phyloP scores from a whole-genome alignment of 2,113 vertebrate species.

The Nyctibius bracteatus region DNA sequence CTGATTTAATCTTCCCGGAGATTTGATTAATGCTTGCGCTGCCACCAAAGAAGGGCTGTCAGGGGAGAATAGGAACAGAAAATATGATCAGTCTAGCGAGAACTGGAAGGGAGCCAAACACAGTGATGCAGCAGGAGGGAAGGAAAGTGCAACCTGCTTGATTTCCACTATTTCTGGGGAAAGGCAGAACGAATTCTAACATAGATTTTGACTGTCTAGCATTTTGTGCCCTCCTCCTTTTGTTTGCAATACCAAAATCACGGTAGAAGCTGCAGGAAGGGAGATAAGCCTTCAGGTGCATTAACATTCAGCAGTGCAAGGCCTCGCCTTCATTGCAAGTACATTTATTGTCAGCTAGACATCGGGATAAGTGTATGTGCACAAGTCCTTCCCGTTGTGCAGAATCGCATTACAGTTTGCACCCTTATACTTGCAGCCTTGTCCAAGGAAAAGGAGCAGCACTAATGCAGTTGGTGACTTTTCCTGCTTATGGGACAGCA shows the following conservation, averaged over 20 bases:
- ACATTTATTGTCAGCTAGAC: neutral
- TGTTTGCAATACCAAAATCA: neutral
- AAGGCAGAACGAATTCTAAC: neutral
- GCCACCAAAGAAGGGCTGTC: slow-evolving; percentile 91
- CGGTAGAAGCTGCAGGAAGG: neutral
- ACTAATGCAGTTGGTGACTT: neutral
- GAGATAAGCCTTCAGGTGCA: neutral
- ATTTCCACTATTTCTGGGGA: neutral
- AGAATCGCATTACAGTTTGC: neutral
- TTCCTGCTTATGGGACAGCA: neutral
- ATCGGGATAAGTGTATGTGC: accelerated
- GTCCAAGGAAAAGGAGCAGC: neutral
- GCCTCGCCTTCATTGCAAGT: neutral
- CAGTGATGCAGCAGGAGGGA: neutral
- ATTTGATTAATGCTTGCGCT: slow-evolving; percentile 87
- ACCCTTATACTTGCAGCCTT: neutral
- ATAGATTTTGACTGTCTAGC: neutral
- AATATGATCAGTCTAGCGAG: neutral
- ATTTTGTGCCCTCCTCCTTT: neutral
- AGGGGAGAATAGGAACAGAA: neutral
- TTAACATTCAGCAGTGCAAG: neutral
- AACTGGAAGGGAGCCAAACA: neutral
- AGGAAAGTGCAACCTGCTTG: neutral
- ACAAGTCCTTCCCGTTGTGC: neutral
- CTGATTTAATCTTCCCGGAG: slow-evolving; percentile 85